A percentile compares a stretch with the other conserved stretches of the same genome.
phyloP scores from a whole-genome alignment of 2,888 invertebrate genomes.

The Ichneumon xanthorius region DNA sequence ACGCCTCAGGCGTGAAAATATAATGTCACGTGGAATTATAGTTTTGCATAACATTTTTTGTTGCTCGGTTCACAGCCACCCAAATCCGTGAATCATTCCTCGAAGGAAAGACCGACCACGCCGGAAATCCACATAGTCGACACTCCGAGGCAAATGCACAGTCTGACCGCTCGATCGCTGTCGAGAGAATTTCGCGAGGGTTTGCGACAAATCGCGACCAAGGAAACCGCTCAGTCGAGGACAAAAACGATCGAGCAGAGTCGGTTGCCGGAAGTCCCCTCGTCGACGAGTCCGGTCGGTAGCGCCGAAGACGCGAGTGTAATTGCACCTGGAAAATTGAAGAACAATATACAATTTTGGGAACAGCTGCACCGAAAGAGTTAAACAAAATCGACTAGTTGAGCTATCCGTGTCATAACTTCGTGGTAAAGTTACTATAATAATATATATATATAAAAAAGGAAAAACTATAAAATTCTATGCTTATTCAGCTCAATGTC shows the following conservation, averaged over 20 bases:
- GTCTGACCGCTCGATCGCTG: slow-evolving; percentile 92
- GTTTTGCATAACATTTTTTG: not conserved
- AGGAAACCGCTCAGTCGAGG: slow-evolving; percentile 73
- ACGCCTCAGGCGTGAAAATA: not conserved
- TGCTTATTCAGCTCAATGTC: slow-evolving; percentile 48
- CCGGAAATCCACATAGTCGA: slow-evolving; percentile 82
- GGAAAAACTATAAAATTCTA: slow-evolving; percentile 22
- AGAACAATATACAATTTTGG: slow-evolving; percentile 83
- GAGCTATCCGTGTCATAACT: slow-evolving; percentile 36
- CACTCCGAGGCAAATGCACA: slow-evolving; percentile 87
- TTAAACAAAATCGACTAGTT: slow-evolving; percentile 59
- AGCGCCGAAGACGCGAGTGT: slow-evolving; percentile 72
- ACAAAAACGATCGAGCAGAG: slow-evolving; percentile 72
- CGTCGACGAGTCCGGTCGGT: slow-evolving; percentile 63
- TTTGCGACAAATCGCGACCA: slow-evolving; percentile 83
- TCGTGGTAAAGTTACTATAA: slow-evolving; percentile 29
- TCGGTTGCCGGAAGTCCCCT: slow-evolving; percentile 66
- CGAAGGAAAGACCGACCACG: slow-evolving; percentile 77
- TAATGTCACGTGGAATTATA: not conserved
- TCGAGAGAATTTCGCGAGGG: slow-evolving; percentile 91
- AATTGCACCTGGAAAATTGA: slow-evolving; percentile 80
- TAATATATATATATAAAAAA: slow-evolving; percentile 13
- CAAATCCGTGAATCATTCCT: slow-evolving; percentile 63
- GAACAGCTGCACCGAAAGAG: slow-evolving; percentile 79
- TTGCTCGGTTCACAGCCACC: slow-evolving; percentile 53